Percentiles rank a stretch among this genome's conserved stretches.
Evolutionary conservation across 2,113 vertebrate species (phyloP).

Genomic region (Aepyceros melampus): DNA sequence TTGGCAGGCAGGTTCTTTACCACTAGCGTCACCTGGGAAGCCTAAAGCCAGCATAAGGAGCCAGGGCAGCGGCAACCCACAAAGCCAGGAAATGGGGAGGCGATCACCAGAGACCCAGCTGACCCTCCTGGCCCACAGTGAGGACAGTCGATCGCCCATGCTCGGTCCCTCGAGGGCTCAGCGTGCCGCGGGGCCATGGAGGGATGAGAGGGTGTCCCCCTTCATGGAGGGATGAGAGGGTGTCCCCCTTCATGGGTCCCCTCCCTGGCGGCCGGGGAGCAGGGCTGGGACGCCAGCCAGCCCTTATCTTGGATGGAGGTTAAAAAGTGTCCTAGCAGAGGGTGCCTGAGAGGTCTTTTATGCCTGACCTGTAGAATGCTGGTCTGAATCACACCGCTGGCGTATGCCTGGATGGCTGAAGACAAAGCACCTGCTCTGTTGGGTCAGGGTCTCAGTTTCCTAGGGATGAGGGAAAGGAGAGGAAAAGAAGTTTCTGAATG

Average conservation of each 20-base stretch:
- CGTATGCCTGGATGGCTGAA: not conserved
- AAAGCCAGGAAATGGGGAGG: not conserved
- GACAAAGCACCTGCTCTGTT: not conserved
- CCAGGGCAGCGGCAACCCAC: accelerated
- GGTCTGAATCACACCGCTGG: not conserved
- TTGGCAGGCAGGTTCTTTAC: no score
- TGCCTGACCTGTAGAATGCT: not conserved
- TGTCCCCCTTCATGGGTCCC: not conserved
- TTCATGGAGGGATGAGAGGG: no score
- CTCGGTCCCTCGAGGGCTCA: not conserved
- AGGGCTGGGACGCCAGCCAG: accelerated
- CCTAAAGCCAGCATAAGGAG: not conserved
- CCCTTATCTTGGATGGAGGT: not conserved
- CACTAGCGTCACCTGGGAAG: not conserved
- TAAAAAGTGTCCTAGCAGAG: not conserved
- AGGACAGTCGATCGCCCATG: accelerated
- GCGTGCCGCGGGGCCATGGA: no score
- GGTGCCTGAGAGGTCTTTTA: not conserved
- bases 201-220: no score
- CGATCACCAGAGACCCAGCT: not conserved
- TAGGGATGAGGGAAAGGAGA: not conserved
- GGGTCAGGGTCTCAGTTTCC: not conserved
- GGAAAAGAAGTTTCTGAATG: not conserved
- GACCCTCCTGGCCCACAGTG: accelerated
- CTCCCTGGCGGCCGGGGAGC: accelerated